Evolutionary conservation across 2,797 vertebrate species (phyloP).

Genomic region (Notoglanidium macrostoma): DNA sequence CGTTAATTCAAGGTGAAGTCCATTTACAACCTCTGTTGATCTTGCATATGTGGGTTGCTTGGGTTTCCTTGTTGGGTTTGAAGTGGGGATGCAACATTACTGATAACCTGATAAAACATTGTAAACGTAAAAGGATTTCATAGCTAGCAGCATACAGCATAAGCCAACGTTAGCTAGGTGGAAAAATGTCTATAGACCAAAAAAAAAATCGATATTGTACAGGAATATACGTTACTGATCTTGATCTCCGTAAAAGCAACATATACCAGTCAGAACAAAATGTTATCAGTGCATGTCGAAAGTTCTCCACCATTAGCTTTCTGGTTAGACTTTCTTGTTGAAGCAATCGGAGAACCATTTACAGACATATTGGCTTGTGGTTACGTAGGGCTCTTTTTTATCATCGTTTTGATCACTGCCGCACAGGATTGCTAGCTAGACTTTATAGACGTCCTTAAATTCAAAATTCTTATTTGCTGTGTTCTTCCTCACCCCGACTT

Average conservation of each 20-base stretch:
- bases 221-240: neutral
- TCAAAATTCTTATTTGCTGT: neutral
- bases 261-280: neutral
- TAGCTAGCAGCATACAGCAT: neutral
- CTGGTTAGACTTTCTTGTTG: neutral
- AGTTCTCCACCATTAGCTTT: neutral
- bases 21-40: slow-evolving; percentile 6
- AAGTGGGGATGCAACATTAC: neutral
- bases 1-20: slow-evolving; percentile 20
- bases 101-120: neutral
- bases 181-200: neutral
- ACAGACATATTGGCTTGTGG: neutral
- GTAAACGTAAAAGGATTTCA: no score
- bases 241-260: neutral
- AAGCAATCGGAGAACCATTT: neutral
- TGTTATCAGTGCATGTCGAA: neutral
- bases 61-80: neutral
- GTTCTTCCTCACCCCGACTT: neutral
- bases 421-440: neutral
- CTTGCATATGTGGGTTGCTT: slow-evolving; percentile 16
- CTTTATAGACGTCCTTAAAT: slow-evolving; percentile 14
- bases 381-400: neutral
- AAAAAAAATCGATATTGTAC: neutral
- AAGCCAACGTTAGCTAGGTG: neutral
- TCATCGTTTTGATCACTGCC: neutral